These are phyloP conservation scores for Lepidotrigona ventralis DNA, from an alignment of 1,140 invertebrate genomes.

Conservation along the genomic window DNA sequence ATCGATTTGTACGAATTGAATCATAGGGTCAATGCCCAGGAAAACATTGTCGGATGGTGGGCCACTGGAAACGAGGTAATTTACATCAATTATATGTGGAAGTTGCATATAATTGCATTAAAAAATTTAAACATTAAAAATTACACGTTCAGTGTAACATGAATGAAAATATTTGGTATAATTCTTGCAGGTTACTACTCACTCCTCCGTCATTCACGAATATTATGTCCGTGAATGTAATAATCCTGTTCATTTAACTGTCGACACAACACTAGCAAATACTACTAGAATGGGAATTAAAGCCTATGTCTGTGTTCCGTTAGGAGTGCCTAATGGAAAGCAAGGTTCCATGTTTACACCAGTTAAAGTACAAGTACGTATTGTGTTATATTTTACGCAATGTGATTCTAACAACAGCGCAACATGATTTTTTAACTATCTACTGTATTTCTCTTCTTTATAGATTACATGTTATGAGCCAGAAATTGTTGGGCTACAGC, in stretches of 20 bases:
- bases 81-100: neutral
- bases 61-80: conserved; percentile 93
- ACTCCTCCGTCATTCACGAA: conserved; percentile 98
- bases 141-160: neutral
- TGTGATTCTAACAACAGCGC: neutral
- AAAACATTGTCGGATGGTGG: conserved; percentile 98
- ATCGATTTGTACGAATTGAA: conserved; percentile 97
- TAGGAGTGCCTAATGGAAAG: conserved; percentile 91
- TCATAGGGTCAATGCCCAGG: conserved; percentile 93
- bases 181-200: conserved; percentile 89
- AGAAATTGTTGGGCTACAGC: conserved; percentile 90
- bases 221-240: conserved; percentile 96
- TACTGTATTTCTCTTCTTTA: conserved; percentile 6
- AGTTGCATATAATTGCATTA: too few species aligned
- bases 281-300: conserved; percentile 92
- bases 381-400: neutral
- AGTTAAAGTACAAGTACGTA: conserved; percentile 86
- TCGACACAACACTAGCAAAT: conserved; percentile 92
- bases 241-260: conserved; percentile 95
- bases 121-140: neutral
- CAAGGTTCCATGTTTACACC: conserved; percentile 98
- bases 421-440: neutral
- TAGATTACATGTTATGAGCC: conserved; percentile 91
- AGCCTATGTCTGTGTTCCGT: conserved; percentile 89
- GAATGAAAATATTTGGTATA: neutral